Conservation (phyloP, 1,140 invertebrate species). For the Procambarus clarkii region DNA sequence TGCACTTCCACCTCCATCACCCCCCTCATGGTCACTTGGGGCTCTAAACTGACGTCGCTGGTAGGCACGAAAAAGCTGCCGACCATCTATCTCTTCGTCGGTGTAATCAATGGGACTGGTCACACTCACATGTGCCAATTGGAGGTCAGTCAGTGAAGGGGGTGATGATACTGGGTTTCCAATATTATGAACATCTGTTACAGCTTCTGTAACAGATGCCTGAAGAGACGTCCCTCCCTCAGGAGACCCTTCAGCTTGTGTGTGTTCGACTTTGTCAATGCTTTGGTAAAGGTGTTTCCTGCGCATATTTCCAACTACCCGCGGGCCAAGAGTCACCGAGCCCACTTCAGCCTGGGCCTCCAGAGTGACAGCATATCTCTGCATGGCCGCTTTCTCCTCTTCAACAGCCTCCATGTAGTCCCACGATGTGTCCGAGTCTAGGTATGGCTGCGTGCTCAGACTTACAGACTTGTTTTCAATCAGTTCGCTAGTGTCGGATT, state of each 20-base stretch:
- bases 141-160: not conserved
- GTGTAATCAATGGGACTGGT: conserved; percentile 17
- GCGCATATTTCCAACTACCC: conserved; percentile 62
- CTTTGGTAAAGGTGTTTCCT: conserved; percentile 27
- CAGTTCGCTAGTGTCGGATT: conserved; percentile 66
- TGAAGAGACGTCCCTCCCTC: conserved; percentile 24
- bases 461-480: conserved; percentile 48
- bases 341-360: conserved; percentile 22
- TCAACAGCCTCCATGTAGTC: conserved; percentile 68
- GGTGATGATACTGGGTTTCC: not conserved
- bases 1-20: conserved; percentile 4
- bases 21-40: conserved; percentile 9
- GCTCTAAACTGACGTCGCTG: conserved; percentile 52
- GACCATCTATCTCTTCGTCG: conserved; percentile 52
- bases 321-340: conserved; percentile 43
- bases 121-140: not conserved
- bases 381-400: not conserved
- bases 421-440: conserved; percentile 72
- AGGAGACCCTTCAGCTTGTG: not conserved
- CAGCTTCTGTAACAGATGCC: not conserved
- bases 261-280: conserved; percentile 30
- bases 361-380: not conserved
- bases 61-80: conserved; percentile 55
- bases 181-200: conserved; percentile 21
- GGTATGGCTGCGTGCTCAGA: conserved; percentile 45